These are phyloP conservation scores for Delichon dasypus DNA, from an alignment of 2,797 vertebrate genomes.

Conservation along the genomic window DNA sequence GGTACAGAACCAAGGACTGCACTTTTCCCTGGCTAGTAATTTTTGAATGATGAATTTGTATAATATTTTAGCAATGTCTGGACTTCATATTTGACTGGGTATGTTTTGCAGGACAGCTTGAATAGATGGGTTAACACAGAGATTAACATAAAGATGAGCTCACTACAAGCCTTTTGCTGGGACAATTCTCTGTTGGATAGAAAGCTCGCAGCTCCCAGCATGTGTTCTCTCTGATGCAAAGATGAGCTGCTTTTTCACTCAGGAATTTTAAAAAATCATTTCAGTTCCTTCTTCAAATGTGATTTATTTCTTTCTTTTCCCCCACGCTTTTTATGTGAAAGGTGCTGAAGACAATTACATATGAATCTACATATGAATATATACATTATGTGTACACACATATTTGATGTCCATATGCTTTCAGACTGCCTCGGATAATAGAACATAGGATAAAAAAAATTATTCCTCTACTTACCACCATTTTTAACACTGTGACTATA, in stretches of 20 bases:
- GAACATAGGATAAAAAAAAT: neutral
- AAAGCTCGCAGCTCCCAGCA: constrained; percentile 6
- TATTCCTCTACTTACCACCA: neutral
- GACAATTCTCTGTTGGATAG: constrained; percentile 26
- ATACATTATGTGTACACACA: neutral
- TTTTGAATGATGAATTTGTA: neutral
- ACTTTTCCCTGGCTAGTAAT: neutral
- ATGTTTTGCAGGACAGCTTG: neutral
- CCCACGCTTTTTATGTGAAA: neutral
- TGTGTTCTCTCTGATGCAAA: constrained; percentile 13
- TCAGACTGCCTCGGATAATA: neutral
- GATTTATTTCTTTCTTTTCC: neutral
- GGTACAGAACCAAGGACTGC: neutral
- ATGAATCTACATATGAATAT: neutral
- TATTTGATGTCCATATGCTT: neutral
- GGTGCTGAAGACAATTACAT: neutral
- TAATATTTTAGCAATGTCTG: neutral
- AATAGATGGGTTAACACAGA: neutral
- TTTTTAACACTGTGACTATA: neutral
- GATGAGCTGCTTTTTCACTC: neutral
- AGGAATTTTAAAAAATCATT: neutral
- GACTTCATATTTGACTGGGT: neutral
- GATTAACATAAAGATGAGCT: constrained; percentile 36
- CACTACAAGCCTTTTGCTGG: constrained; percentile 1
- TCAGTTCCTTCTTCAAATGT: neutral